Evolutionary conservation across 2,888 invertebrate genomes (phyloP).

Genomic region (Athrips mouffetella): DNA sequence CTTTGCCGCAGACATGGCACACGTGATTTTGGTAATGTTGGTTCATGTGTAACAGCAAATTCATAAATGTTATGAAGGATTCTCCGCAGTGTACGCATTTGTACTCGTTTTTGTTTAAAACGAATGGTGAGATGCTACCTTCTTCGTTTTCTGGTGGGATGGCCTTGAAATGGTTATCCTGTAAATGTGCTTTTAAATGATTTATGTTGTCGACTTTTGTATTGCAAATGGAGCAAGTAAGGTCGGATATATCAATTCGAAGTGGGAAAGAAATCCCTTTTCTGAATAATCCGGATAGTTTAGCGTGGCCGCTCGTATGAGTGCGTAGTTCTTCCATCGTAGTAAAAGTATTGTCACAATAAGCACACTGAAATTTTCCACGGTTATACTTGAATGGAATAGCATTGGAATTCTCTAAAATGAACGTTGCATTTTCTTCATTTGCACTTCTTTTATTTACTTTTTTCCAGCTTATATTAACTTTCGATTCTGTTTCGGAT

Average conservation of each 20-base stretch:
- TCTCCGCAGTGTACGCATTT: conserved; percentile 46
- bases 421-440: conserved; percentile 48
- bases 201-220: conserved; percentile 29
- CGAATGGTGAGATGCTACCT: conserved; percentile 52
- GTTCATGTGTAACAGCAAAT: conserved; percentile 60
- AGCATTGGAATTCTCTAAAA: conserved; percentile 54
- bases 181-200: conserved; percentile 45
- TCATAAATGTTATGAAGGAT: conserved; percentile 42
- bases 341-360: conserved; percentile 41
- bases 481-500: background rate
- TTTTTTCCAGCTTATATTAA: conserved; percentile 8
- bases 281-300: conserved; percentile 39
- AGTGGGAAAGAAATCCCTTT: conserved; percentile 48
- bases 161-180: conserved; percentile 36
- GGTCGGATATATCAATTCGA: conserved; percentile 50
- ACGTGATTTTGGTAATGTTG: conserved; percentile 61
- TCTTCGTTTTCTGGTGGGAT: conserved; percentile 29
- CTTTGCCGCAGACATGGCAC: conserved; percentile 67
- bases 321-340: conserved; percentile 40
- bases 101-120: conserved; percentile 42
- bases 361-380: conserved; percentile 57
- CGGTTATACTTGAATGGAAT: conserved; percentile 52
- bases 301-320: conserved; percentile 44
- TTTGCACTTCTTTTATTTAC: conserved; percentile 31
- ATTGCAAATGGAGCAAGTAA: conserved; percentile 44